Evolutionary conservation across 2,113 vertebrate genomes (phyloP).

Genomic region (Prionailurus bengalensis): DNA sequence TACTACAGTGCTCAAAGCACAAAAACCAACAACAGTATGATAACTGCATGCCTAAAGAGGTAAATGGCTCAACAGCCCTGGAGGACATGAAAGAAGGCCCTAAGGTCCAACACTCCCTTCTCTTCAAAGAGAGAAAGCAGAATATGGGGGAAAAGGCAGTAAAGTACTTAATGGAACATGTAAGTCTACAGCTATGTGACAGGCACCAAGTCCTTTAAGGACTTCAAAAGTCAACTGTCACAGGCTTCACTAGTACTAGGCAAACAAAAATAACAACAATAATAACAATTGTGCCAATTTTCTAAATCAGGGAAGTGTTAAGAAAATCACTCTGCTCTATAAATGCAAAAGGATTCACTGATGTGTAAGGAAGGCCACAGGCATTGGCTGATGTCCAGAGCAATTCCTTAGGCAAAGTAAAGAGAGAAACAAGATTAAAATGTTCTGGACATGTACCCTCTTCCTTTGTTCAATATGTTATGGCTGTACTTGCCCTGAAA

Average conservation of each 20-base stretch:
- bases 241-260: neutral
- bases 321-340: conserved; percentile 51
- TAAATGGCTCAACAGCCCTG: neutral
- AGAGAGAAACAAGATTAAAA: conserved; percentile 62
- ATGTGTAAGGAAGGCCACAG: conserved; percentile 24
- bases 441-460: neutral
- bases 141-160: neutral
- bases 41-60: neutral
- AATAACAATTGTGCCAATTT: conserved; percentile 36
- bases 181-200: neutral
- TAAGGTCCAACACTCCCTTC: neutral
- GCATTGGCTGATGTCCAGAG: neutral
- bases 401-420: conserved; percentile 58
- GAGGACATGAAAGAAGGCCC: conserved; percentile 10
- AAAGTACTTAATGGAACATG: conserved; percentile 4
- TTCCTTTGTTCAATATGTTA: conserved; percentile 49
- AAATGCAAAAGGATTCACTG: conserved; percentile 59
- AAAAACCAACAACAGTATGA: neutral
- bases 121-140: neutral
- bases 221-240: conserved; percentile 23
- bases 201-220: conserved; percentile 27
- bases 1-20: neutral
- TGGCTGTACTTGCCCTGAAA: conserved; percentile 43
- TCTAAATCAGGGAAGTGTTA: conserved; percentile 27
- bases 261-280: conserved; percentile 2